Evolutionary conservation across 2,797 vertebrate species (phyloP), one percentile per base, ranked within the genome.

Genomic region (Acridotheres tristis): DNA sequence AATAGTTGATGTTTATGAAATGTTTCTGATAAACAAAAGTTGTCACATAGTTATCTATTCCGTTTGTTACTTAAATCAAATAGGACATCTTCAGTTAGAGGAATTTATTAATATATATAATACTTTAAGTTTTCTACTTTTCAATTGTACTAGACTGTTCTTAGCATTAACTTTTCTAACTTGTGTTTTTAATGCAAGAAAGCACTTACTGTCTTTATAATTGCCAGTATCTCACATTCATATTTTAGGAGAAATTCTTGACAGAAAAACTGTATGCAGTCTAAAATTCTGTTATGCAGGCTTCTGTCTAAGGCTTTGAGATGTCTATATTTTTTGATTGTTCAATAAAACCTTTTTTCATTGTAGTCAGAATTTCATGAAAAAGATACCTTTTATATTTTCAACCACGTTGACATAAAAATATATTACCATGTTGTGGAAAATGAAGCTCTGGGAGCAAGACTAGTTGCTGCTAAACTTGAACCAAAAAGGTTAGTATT

Each of bases 381-480:
- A 80, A 98, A 98, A 86, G 98, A 99, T 94, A 98, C 99, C 2
- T 99, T 98, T 95, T 99, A 99, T 96, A 98, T 99, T 96, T 99
- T 99, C 96, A 99, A 99, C 96, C 99, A 99, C 5, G 98, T 99
- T 94, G 99, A 99, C 95, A 99, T 99, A 96, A 99, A 97, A 75
- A 99, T 99, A 93, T 94, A 96, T 91, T 99, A 99, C 97, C 99
- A 99, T 68, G 74, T 98, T 22, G 99, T 99, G 88, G 99, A 99
- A 97, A 98, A 98, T 18, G 99, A 98, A 93, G 98, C 98, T 57
- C 97, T 98, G 36, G 98, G 98, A 88, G 98, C 98, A 90, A 98
- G 99, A 95, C 89, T 99, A 82, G 99, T 99, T 48, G 99, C 99
- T 94, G 99, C 99, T 94, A 99, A 99, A 98, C 98, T 99, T 96